Evolutionary conservation across 2,888 invertebrate species (phyloP).

Genomic region (Ochropleura plecta): DNA sequence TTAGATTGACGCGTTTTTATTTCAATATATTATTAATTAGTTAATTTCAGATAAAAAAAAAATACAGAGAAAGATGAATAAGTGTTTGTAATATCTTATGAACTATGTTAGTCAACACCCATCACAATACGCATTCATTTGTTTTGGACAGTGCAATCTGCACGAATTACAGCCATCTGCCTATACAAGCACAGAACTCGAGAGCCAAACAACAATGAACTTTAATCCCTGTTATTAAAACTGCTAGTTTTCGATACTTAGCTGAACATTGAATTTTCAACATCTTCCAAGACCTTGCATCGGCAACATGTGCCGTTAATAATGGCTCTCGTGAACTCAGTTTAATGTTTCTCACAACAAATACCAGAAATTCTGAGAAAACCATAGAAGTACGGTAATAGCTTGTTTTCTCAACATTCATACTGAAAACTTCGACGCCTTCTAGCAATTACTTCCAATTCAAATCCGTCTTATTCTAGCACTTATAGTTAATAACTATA

Average conservation of each 20-base stretch:
- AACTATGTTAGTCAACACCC: too few species aligned
- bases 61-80: too few species aligned
- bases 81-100: too few species aligned
- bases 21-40: background rate
- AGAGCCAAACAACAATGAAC: background rate
- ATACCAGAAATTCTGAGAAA: slow-evolving; percentile 36
- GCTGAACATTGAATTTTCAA: slow-evolving; percentile 1
- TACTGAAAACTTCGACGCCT: slow-evolving; percentile 28
- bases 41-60: too few species aligned
- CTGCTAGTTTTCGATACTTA: background rate
- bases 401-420: slow-evolving; percentile 41
- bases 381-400: slow-evolving; percentile 26
- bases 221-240: background rate
- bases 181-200: background rate
- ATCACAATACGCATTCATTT: too few species aligned
- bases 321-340: slow-evolving; percentile 14
- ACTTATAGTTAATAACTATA: slow-evolving; percentile 49
- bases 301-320: slow-evolving; percentile 29
- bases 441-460: slow-evolving; percentile 34
- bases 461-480: slow-evolving; percentile 50
- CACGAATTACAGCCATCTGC: too few species aligned
- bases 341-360: slow-evolving; percentile 42
- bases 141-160: too few species aligned
- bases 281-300: slow-evolving; percentile 19
- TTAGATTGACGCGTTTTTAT: background rate